Percentiles rank a stretch among this genome's conserved stretches.
Evolutionary conservation across 1,140 invertebrate species (phyloP).

Genomic region (Neocloeon triangulifer): DNA sequence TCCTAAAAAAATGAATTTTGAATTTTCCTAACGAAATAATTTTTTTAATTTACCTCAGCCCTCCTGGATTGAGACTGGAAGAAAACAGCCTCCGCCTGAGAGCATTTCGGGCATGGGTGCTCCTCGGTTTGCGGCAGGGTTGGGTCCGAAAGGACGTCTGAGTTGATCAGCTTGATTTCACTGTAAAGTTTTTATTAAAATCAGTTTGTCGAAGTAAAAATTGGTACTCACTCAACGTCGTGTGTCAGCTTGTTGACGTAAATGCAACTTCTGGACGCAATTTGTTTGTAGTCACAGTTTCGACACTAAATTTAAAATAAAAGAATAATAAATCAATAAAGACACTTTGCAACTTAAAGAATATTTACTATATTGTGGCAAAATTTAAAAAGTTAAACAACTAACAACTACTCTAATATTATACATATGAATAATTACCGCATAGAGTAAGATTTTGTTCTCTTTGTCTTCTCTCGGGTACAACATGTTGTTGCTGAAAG

Average conservation of each 20-base stretch:
- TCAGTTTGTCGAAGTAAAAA: too few relatives aligned
- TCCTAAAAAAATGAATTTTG: too few relatives aligned
- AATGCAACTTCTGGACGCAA: conserved; percentile 94
- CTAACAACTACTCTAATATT: background rate
- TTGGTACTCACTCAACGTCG: too few relatives aligned
- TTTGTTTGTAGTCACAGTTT: conserved; percentile 91
- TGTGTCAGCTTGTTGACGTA: conserved; percentile 99
- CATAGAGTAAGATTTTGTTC: conserved; percentile 75
- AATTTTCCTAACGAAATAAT: too few relatives aligned
- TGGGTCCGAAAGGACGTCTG: conserved; percentile 94
- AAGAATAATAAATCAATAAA: too few relatives aligned
- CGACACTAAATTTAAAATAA: conserved; percentile 40
- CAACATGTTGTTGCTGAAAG: conserved; percentile 99
- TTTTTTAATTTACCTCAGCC: too few relatives aligned
- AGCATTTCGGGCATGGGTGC: conserved; percentile 92
- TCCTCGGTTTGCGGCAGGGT: conserved; percentile 94
- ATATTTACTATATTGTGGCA: background rate
- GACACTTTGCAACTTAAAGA: too few relatives aligned
- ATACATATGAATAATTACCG: conserved; percentile 29
- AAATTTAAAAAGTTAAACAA: conserved; percentile 6
- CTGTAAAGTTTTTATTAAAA: too few relatives aligned
- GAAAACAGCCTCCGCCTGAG: conserved; percentile 77
- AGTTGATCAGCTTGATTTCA: conserved; percentile 92
- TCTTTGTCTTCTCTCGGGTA: conserved; percentile 99
- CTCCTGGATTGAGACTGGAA: conserved; percentile 85